Evolutionary conservation across 2,888 invertebrate species (phyloP), one percentile per base, ranked within the genome.

Genomic region (Lampropteryx suffumata): DNA sequence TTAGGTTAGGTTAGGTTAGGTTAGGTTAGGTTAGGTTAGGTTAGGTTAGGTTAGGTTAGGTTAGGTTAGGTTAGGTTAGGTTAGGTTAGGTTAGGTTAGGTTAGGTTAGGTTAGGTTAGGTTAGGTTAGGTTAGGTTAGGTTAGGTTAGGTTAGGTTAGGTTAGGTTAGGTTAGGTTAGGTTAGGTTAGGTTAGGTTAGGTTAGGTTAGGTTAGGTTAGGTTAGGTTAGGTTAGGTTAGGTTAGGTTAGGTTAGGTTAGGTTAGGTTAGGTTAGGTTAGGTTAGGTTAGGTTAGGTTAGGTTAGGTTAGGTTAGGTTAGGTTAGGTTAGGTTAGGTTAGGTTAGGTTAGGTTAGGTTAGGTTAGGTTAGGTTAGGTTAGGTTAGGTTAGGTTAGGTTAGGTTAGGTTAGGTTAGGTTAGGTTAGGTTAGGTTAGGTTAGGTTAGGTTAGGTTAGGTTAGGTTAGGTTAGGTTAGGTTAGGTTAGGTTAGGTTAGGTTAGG

Each of bases 1-100:
- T 62, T 61, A 39, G 14, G 17, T 14, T 37, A 57, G 60, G 65
- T 60, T 62, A 59, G 59, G 61, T 62, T 62, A 60, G 58, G 62
- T 60, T 60, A 58, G 57, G 57, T 57, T 55, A 59, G 59, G 52
- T 53, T 57, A 58, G 56, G 57, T 55, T 57, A 57, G 52, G 51
- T 51, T 45, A 37, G 50, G 32, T 44, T 32, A 37, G 44, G 43
- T 39, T 40, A 43, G 50, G 41, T 45, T 47, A 47, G 50, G 46
- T 39, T 44, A 41, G 37, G 27, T 39, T 33, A 33, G 33, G 33
- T 33, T 33, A 33, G 33, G 33, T 33, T 33, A 33, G 33, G 33
- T 33, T 33, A 33, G 33, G 32, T 32, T 17, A 17, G 32, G 32
- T 32, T 32, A 32, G 12, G 33, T 33, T 32, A 32, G 33, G 33